phyloP scores from a whole-genome alignment of 2,888 invertebrate genomes.

The Physocephala rufipes region DNA sequence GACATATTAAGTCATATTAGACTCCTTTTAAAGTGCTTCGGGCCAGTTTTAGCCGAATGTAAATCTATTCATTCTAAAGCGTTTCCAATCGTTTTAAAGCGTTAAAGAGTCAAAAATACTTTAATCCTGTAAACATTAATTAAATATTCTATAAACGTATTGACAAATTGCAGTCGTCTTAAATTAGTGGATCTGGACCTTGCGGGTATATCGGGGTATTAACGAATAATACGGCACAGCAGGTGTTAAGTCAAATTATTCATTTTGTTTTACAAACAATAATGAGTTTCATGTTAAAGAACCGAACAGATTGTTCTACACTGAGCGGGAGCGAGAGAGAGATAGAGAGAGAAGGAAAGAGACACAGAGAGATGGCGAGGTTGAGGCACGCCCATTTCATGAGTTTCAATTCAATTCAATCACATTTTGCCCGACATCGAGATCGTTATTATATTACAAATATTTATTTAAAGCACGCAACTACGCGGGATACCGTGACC shows the following conservation, averaged over 20 bases:
- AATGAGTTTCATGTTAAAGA: slow-evolving; percentile 10
- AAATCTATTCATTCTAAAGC: too few relatives aligned
- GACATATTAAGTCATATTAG: too few relatives aligned
- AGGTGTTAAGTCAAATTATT: slow-evolving; percentile 27
- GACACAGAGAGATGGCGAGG: too few relatives aligned
- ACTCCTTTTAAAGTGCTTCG: too few relatives aligned
- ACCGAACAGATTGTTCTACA: background rate
- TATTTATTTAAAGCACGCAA: slow-evolving; percentile 27
- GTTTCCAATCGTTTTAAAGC: too few relatives aligned
- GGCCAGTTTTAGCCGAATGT: too few relatives aligned
- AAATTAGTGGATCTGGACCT: too few relatives aligned
- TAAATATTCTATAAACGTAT: background rate
- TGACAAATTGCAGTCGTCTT: slow-evolving; percentile 23
- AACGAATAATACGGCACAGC: background rate
- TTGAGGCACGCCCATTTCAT: slow-evolving; percentile 8
- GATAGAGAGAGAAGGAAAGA: background rate
- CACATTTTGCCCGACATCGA: slow-evolving; percentile 25
- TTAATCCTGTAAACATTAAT: too few relatives aligned
- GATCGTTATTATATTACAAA: slow-evolving; percentile 10
- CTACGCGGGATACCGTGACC: background rate
- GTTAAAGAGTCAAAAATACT: too few relatives aligned
- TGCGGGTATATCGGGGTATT: too few relatives aligned
- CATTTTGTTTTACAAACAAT: background rate
- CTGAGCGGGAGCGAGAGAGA: background rate
- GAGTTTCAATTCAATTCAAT: slow-evolving; percentile 23